Evolutionary conservation across 2,113 vertebrate species (phyloP), one percentile per base, ranked within the genome.

Genomic region (Orycteropus afer): DNA sequence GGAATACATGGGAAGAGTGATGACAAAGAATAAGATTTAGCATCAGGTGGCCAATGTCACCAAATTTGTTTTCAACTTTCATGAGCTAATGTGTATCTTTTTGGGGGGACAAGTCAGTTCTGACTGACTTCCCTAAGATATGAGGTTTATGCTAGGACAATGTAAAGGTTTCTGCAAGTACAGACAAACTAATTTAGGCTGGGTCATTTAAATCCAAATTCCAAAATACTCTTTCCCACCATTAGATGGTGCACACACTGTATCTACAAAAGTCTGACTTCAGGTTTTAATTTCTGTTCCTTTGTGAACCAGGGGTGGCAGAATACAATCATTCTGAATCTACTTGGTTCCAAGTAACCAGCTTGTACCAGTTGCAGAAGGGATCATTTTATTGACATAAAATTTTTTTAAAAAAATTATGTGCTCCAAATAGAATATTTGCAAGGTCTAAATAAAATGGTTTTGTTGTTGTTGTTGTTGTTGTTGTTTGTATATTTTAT

Each of bases 241-340:
- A 97, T 97, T 98, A 98, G 98, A 96, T 98, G 97, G 98, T 96
- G 97, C 97, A 97, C 96, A 90, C 93, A 96, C 95, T 96, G 95
- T 97, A 96, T 87, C 59, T 96, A 95, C 15, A 80, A 40, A 83
- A 85, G 80, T 57, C 40, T 49, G 34, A 55, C 79, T 55, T 55
- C 14, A 45, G 47, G 71, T 78, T 71, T 95, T 91, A 12, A 65
- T 73, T 92, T 88, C 78, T 79, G 12, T 73, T 94, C 90, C 65
- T 92, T 71, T 88, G 77, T 84, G 73, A 96, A 34, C 9, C 82
- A 65, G 5, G 47, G 18, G 69, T 79, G 42, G 42, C 92, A 86
- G 42, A 59, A 93, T 59, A 49, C 47, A 94, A 20, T 91, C 71
- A 57, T 51, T 96, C 65, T 82, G 55, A 80, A 84, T 57, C 20